Conservation (phyloP, 2,797 vertebrate genomes). For the Scolopax bukidnonensis region DNA sequence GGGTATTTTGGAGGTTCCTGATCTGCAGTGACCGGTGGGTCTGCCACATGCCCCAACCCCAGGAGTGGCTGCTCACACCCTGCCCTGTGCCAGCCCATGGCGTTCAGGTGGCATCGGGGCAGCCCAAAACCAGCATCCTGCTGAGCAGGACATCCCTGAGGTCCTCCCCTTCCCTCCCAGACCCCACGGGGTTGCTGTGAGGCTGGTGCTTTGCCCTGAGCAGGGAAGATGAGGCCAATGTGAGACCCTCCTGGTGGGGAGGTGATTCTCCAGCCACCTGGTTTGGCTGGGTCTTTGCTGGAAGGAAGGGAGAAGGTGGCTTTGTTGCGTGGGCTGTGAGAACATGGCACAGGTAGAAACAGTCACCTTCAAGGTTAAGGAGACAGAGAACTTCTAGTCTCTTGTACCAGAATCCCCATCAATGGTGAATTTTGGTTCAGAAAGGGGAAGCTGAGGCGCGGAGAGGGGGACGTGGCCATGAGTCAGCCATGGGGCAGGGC, state of each 20-base stretch:
- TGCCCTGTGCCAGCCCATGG: neutral
- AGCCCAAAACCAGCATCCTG: neutral
- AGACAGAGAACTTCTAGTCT: neutral
- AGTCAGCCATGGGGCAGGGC: neutral
- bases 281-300: neutral
- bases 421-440: neutral
- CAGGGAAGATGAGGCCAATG: neutral
- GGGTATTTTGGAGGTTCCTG: neutral
- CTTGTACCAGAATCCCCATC: neutral
- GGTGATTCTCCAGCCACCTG: neutral
- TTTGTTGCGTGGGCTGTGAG: rapidly evolving
- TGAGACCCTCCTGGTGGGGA: neutral
- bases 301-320: neutral
- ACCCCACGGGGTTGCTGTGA: rapidly evolving
- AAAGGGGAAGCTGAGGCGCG: neutral
- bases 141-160: rapidly evolving
- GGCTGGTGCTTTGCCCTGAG: neutral
- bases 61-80: neutral
- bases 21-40: rapidly evolving
- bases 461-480: neutral
- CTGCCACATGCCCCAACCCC: neutral
- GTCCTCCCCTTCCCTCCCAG: neutral
- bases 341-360: neutral
- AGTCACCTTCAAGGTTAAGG: neutral
- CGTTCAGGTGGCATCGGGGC: neutral